Base-by-base conservation (phyloP, 2,797 vertebrate genomes). In the Tapera naevia region DNA sequence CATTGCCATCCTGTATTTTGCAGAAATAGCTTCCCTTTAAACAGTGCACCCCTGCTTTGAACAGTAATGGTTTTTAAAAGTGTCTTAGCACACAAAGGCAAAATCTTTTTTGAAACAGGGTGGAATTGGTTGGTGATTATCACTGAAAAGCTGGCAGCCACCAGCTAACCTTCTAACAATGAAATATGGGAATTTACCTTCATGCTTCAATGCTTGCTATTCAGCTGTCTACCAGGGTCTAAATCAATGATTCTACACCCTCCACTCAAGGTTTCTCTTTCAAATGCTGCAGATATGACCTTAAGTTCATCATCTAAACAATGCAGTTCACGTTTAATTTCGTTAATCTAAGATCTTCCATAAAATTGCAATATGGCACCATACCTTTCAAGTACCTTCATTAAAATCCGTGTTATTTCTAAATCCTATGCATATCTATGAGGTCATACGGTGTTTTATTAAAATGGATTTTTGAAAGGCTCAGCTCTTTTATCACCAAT, bases 171-270 rank as follows among this genome's bases (percentile, higher is more conserved):
- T 99, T 99, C 99, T 97, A 98, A 98, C 98, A 98, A 98, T 99
- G 99, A 99, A 99, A 99, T 99, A 99, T 99, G 98, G 98, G 98
- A 99, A 99, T 99, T 99, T 99, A 99, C 98, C 98, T 99, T 99
- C 99, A 99, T 97, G 99, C 98, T 98, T 98, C 98, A 98, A 96
- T 98, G 98, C 98, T 90, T 98, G 98, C 98, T 97, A 97, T 98
- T 98, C 97, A 97, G 97, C 98, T 97, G 98, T 98, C 98, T 98
- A 95, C 98, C 97, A 96, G 97, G 98, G 98, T 98, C 98, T 99
- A 99, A 99, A 99, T 99, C 99, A 99, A 99, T 98, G 98, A 98
- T 97, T 97, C 97, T 96, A 98, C 98, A 98, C 98, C 98, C 98
- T 97, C 98, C 96, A 98, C 98, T 98, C 98, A 98, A 99, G 98